A percentile compares a stretch with the other conserved stretches of the same genome.
These are phyloP conservation scores for Cephus pulcher DNA, from an alignment of 2,888 invertebrate genomes.

Conservation along the genomic window DNA sequence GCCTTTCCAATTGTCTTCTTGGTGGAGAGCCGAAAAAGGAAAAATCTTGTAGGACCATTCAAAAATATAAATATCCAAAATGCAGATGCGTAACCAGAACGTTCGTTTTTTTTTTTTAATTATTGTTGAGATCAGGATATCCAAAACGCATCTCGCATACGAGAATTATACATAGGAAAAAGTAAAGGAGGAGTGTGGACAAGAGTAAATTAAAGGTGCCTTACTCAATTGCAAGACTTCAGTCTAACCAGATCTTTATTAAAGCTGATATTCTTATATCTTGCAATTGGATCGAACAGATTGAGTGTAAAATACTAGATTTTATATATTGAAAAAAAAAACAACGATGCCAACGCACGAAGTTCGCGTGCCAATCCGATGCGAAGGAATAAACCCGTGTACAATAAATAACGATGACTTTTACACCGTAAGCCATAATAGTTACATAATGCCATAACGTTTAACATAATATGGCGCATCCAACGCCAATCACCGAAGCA, in stretches of 20 bases:
- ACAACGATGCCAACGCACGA: background rate
- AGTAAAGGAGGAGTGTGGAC: background rate
- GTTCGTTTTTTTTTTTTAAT: background rate
- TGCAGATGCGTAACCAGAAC: background rate
- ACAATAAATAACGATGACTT: constrained; percentile 51
- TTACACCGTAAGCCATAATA: constrained; percentile 60
- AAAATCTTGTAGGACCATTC: background rate
- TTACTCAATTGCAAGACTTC: background rate
- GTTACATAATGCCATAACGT: constrained; percentile 64
- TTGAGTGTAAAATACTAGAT: background rate
- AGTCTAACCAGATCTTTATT: background rate
- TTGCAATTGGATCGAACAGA: background rate
- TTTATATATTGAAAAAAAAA: background rate
- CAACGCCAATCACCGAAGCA: constrained; percentile 25
- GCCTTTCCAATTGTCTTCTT: background rate
- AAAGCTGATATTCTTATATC: background rate
- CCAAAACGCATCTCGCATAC: background rate
- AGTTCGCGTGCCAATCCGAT: background rate
- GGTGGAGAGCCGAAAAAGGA: background rate
- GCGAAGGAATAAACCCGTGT: constrained; percentile 32
- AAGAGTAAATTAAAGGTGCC: background rate
- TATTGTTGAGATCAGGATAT: background rate
- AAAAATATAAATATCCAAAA: background rate
- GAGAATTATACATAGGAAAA: background rate
- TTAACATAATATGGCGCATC: constrained; percentile 48